Conservation (phyloP, 1,140 invertebrate genomes). For the Diuraphis noxia region DNA sequence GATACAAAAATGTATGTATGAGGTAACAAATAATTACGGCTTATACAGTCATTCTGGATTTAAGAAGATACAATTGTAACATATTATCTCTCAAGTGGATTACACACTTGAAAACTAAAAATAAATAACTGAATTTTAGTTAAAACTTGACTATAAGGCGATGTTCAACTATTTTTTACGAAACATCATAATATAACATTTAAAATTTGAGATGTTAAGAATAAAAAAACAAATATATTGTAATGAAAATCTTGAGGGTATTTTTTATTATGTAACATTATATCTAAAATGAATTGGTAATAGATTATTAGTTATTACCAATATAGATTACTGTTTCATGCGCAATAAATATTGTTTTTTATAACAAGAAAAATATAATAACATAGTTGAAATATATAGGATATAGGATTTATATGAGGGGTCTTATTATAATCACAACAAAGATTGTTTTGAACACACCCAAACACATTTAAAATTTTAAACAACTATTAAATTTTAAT, state of each 20-base stretch:
- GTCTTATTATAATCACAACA: background rate
- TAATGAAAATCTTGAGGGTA: background rate
- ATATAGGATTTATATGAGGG: background rate
- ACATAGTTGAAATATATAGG: background rate
- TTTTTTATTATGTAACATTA: background rate
- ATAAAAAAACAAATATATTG: background rate
- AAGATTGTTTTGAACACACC: background rate
- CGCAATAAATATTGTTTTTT: background rate
- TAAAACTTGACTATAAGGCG: background rate
- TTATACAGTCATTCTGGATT: background rate
- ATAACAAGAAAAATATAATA: background rate
- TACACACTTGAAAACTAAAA: background rate
- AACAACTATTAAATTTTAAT: conserved; percentile 26
- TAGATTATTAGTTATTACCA: no score
- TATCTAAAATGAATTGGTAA: background rate
- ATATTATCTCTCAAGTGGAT: background rate
- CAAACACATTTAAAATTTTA: conserved; percentile 15
- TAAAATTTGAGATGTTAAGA: background rate
- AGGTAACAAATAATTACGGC: background rate
- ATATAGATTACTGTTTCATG: background rate
- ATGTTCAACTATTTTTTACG: background rate
- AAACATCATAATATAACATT: background rate
- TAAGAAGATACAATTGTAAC: background rate
- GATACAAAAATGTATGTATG: background rate
- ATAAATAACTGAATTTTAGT: background rate